These are phyloP conservation scores for Paracentrotus lividus DNA, from an alignment of 53 echinoderm and acorn worm species.

Conservation along the genomic window DNA sequence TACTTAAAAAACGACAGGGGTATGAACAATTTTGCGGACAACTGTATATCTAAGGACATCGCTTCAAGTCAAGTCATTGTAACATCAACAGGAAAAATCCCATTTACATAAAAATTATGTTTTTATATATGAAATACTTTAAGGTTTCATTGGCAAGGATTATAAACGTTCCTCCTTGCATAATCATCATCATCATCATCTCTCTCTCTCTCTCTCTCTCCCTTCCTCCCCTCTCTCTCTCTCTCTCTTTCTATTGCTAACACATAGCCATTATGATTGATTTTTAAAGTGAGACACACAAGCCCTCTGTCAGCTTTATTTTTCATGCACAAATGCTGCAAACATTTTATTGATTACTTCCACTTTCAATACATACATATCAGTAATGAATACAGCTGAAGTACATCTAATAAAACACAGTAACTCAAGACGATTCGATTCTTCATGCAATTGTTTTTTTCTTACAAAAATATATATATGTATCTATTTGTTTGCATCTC, in stretches of 20 bases:
- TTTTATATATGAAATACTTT: too few relatives aligned
- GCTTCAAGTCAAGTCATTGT: too few relatives aligned
- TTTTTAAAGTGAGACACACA: not conserved
- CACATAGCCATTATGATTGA: not conserved
- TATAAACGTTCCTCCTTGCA: not conserved
- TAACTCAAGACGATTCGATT: not conserved
- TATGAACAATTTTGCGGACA: too few relatives aligned
- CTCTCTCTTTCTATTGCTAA: not conserved
- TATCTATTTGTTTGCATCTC: conserved; percentile 33
- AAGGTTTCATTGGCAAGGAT: not conserved
- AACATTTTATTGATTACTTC: conserved; percentile 9
- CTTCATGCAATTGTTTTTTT: conserved; percentile 17
- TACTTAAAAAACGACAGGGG: too few relatives aligned
- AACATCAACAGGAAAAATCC: too few relatives aligned
- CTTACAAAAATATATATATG: conserved; percentile 38
- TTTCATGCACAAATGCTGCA: conserved; percentile 37
- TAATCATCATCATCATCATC: not conserved
- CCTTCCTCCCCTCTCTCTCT: not conserved
- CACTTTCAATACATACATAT: conserved; percentile 17
- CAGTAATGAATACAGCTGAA: conserved; percentile 14
- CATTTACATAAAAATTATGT: too few relatives aligned
- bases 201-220: not conserved
- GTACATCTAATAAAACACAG: conserved; percentile 14
- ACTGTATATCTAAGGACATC: too few relatives aligned
- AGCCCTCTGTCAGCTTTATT: not conserved